These are phyloP conservation scores for Psittacus erithacus DNA, from an alignment of 2,113 vertebrate genomes.

Conservation along the genomic window DNA sequence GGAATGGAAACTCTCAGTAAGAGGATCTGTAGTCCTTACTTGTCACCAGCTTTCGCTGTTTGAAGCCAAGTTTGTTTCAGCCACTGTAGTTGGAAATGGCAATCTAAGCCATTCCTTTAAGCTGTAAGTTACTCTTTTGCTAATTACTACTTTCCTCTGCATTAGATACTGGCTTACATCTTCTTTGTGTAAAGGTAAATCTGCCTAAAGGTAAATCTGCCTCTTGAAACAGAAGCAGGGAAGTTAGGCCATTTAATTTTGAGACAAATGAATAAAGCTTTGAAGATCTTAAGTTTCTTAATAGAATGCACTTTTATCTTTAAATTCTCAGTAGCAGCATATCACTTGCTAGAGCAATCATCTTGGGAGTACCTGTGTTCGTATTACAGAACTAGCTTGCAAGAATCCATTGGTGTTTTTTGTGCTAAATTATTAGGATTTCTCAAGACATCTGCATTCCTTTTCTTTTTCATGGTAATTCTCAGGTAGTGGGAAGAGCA, in stretches of 20 bases:
- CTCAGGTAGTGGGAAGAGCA: slow-evolving; percentile 79
- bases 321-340: neutral
- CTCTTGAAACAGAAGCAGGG: neutral
- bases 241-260: neutral
- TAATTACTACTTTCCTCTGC: neutral
- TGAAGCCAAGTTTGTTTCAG: neutral
- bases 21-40: neutral
- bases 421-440: neutral
- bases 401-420: neutral
- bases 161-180: neutral
- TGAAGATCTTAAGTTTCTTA: neutral
- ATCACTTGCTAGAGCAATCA: neutral
- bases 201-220: neutral
- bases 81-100: neutral
- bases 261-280: neutral
- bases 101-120: neutral
- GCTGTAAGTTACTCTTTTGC: neutral
- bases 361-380: neutral
- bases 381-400: neutral
- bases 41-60: neutral
- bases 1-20: neutral
- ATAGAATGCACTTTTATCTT: neutral
- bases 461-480: neutral
- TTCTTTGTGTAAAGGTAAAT: neutral
- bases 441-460: neutral